These are phyloP conservation scores for Ginglymostoma cirratum DNA, from an alignment of 2,113 vertebrate genomes.

Conservation along the genomic window DNA sequence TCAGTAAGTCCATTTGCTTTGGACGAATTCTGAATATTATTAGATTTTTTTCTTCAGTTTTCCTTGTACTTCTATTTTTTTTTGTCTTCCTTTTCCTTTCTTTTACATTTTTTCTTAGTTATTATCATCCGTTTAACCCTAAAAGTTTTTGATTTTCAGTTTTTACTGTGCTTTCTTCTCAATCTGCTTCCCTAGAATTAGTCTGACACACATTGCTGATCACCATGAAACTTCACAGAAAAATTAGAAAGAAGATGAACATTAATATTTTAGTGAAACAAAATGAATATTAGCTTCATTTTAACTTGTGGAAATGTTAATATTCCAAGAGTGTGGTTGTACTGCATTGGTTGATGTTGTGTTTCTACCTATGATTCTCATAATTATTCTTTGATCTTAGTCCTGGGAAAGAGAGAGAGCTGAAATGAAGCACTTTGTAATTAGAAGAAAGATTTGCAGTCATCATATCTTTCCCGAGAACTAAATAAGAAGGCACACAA, in stretches of 20 bases:
- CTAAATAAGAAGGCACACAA: background rate
- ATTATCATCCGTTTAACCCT: background rate
- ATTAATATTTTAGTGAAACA: background rate
- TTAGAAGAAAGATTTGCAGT: background rate
- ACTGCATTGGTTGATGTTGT: background rate
- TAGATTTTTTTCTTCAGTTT: background rate
- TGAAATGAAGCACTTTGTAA: background rate
- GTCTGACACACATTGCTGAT: background rate
- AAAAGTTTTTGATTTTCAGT: too few relatives aligned
- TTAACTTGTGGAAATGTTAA: background rate
- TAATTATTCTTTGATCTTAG: conserved; percentile 14
- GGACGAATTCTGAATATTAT: background rate
- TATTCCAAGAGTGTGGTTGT: background rate
- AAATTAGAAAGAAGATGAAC: background rate
- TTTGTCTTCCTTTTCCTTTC: background rate
- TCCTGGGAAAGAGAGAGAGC: background rate
- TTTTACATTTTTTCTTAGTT: background rate
- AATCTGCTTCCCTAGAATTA: background rate
- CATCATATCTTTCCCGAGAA: background rate
- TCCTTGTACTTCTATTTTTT: background rate
- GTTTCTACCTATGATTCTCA: background rate
- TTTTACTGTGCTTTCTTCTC: background rate
- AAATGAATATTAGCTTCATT: background rate
- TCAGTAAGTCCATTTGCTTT: background rate
- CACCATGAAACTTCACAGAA: background rate